These are phyloP conservation scores for Frieseomelitta varia DNA, from an alignment of 1,140 invertebrate genomes.

Conservation along the genomic window DNA sequence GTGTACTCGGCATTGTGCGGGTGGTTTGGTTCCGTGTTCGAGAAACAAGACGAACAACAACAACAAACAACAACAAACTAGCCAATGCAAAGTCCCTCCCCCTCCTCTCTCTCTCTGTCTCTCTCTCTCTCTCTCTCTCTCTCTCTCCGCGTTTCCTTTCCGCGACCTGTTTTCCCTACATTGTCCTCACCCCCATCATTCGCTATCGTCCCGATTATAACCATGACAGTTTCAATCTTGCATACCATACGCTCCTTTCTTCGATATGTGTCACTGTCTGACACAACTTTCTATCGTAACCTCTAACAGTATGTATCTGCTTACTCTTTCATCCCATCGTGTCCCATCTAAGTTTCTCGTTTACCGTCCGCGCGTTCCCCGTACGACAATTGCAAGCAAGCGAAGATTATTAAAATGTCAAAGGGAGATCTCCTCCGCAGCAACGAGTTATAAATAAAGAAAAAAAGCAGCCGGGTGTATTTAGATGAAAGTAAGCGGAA, in stretches of 20 bases:
- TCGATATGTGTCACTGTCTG: slow-evolving; percentile 36
- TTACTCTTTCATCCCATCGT: slow-evolving; percentile 9
- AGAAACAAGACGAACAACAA: slow-evolving; percentile 66
- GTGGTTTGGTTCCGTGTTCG: slow-evolving; percentile 49
- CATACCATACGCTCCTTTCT: slow-evolving; percentile 35
- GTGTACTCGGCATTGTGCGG: slow-evolving; percentile 58
- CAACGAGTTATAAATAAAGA: background rate
- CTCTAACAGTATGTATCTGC: background rate
- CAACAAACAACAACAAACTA: slow-evolving; percentile 69
- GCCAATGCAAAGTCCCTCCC: slow-evolving; percentile 55
- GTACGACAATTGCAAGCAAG: background rate
- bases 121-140: too few species aligned
- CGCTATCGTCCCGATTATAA: slow-evolving; percentile 65
- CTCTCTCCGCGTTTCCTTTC: slow-evolving; percentile 27
- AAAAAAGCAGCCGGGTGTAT: background rate
- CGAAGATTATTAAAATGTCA: background rate
- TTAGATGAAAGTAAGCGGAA: background rate
- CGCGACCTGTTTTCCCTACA: slow-evolving; percentile 63
- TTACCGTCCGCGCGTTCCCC: background rate
- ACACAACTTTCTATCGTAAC: slow-evolving; percentile 40
- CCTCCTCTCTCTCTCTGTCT: too few species aligned
- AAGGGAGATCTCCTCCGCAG: background rate
- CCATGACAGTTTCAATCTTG: slow-evolving; percentile 67
- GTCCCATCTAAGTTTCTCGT: background rate
- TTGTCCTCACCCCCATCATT: slow-evolving; percentile 59